phyloP scores from a whole-genome alignment of 2,797 vertebrate species.

The Mycteria americana region DNA sequence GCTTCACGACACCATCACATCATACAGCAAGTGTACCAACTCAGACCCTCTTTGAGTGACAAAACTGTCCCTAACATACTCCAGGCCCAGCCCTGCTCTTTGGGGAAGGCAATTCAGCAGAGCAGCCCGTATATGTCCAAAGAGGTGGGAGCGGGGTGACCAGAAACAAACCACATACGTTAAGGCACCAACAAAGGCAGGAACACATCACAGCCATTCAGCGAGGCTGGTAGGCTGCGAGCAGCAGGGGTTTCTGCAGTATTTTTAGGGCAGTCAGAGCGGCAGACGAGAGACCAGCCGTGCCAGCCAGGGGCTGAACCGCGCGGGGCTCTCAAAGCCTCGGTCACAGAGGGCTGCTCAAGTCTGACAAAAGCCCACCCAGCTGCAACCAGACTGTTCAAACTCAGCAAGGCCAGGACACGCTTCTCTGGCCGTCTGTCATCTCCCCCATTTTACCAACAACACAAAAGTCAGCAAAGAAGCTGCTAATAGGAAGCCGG shows the following conservation, averaged over 20 bases:
- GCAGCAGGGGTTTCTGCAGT: neutral
- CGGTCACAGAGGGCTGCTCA: neutral
- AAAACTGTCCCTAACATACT: fast-evolving
- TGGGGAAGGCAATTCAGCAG: neutral
- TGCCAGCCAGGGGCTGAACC: neutral
- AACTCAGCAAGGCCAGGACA: neutral
- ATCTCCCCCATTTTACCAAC: neutral
- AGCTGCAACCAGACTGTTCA: neutral
- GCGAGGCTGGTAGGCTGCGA: neutral
- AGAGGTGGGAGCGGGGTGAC: fast-evolving
- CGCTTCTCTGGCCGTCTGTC: neutral
- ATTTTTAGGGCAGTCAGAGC: neutral
- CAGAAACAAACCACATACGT: fast-evolving
- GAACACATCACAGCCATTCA: neutral
- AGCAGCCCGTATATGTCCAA: fast-evolving
- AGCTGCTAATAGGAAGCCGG: neutral
- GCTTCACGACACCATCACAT: fast-evolving
- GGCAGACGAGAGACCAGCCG: neutral
- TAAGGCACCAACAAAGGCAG: neutral
- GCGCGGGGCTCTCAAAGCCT: neutral
- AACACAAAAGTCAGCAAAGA: neutral
- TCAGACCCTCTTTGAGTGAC: fast-evolving
- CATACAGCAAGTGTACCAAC: neutral
- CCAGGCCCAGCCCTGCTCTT: neutral
- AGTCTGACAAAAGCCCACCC: neutral